Base-by-base conservation (phyloP, 1,140 invertebrate species). In the Drosophila oshimai region DNA sequence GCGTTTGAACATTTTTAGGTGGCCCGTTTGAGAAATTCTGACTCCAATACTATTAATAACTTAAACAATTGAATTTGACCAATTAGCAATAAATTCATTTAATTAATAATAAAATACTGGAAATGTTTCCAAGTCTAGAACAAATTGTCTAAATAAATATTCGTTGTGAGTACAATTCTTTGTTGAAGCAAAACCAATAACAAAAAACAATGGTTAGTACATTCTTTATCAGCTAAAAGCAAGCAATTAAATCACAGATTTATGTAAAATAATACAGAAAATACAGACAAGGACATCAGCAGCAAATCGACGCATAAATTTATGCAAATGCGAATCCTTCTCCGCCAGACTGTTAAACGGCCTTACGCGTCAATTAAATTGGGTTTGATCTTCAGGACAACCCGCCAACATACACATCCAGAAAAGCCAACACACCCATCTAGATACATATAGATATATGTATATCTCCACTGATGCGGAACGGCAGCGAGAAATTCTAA, bases 261-360 rank as follows among this genome's bases (percentile, higher is more conserved):
- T 75, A 72, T 75, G 51, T 54, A 70, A 54, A 58, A 36, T 39
- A 33, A 41, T 55, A 26, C 26, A 39, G 0, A 10, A 6, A 7
- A 22, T 9, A 20, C 7, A 12, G 17, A 44, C 47, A 17, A 60
- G 24, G 22, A 42, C 39, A 18, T 4, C 0, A 36, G 33, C 18
- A 44, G 58, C 41, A 17, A 64, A 64, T 73, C 28, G 36, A 29
- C 64, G 41, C 37, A 74, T 55, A 74, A 29, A 84, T 67, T 73
- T 67, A 84, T 86, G 70, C 44, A 67, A 60, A 71, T 72, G 58
- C 26, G 51, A 74, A 47, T 84, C 54, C 75, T 73, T 62, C 36
- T 73, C 61, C 60, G 68, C 44, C 61, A 80, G 80, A 87, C 80
- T 80, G 75, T 76, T 87, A 53, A 86, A 84, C 71, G 67, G 55